These are phyloP conservation scores for Ormyrus rosae DNA, from an alignment of 2,888 invertebrate genomes.

Conservation along the genomic window DNA sequence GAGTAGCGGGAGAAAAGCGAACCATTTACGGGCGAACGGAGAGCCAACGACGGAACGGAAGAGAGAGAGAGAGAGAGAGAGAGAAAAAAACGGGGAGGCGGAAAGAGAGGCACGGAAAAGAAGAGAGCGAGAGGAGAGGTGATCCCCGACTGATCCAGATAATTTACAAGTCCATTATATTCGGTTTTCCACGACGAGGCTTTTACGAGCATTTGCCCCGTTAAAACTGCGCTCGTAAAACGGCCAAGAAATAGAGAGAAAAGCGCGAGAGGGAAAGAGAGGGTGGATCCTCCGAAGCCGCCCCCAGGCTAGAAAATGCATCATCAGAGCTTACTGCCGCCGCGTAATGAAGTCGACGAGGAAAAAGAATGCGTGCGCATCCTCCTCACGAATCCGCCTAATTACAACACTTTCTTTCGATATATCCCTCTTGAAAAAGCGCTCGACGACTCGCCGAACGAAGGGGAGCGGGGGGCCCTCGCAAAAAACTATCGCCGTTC, in stretches of 20 bases:
- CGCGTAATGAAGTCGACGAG: constrained; percentile 18
- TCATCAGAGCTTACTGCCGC: constrained; percentile 18
- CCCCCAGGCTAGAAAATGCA: not conserved
- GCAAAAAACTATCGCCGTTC: not conserved
- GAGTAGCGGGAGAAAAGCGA: constrained; percentile 18
- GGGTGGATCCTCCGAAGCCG: not conserved
- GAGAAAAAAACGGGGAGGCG: not conserved
- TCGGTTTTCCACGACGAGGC: constrained; percentile 62
- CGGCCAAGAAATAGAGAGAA: constrained; percentile 1
- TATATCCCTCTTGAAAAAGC: too few relatives aligned
- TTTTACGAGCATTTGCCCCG: constrained; percentile 61
- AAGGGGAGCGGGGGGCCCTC: not conserved
- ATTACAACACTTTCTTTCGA: too few relatives aligned
- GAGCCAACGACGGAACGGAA: constrained; percentile 41
- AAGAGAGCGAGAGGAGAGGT: constrained; percentile 35
- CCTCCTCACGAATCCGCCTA: too few relatives aligned
- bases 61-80: constrained; percentile 16
- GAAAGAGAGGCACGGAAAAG: constrained; percentile 3
- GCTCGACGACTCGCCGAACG: not conserved
- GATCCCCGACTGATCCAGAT: constrained; percentile 60
- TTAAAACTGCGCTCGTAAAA: constrained; percentile 59
- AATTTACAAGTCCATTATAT: constrained; percentile 67
- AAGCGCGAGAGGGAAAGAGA: not conserved
- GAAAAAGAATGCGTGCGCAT: not conserved
- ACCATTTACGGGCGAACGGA: constrained; percentile 57